A percentile compares a stretch with the other conserved stretches of the same genome.
phyloP scores from a whole-genome alignment of 2,888 invertebrate species.

The Xanthostigma xanthostigma region DNA sequence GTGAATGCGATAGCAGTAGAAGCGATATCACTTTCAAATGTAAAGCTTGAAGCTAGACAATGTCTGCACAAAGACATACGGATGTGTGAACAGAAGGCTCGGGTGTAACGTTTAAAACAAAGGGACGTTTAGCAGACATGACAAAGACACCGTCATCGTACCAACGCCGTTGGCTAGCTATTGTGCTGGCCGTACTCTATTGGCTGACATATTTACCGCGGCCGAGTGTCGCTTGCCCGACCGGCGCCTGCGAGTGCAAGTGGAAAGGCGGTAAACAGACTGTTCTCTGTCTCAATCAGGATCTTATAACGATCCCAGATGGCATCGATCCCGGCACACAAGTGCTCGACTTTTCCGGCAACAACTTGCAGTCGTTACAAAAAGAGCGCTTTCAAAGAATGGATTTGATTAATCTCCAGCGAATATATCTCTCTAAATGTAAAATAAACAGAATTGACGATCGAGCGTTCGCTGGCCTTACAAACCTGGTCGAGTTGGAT shows the following conservation, averaged over 20 bases:
- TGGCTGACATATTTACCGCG: neutral
- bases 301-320: constrained; percentile 59
- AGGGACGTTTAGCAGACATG: too few relatives aligned
- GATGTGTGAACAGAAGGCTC: too few relatives aligned
- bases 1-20: too few relatives aligned
- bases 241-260: constrained; percentile 62
- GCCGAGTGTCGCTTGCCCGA: constrained; percentile 42
- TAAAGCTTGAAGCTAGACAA: too few relatives aligned
- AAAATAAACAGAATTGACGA: constrained; percentile 63
- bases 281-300: constrained; percentile 72
- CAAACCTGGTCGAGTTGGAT: constrained; percentile 79
- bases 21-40: too few relatives aligned
- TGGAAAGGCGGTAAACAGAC: constrained; percentile 89
- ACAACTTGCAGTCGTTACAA: constrained; percentile 63
- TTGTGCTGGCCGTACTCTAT: too few relatives aligned
- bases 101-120: too few relatives aligned
- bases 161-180: too few relatives aligned
- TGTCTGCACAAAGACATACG: too few relatives aligned
- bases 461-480: constrained; percentile 67
- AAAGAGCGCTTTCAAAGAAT: constrained; percentile 65
- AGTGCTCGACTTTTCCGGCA: constrained; percentile 73
- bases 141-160: too few relatives aligned
- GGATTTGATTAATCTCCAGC: constrained; percentile 71
- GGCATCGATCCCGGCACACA: constrained; percentile 73
- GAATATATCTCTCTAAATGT: constrained; percentile 68